These are phyloP conservation scores for Cynodonichthys magdalenae DNA, from an alignment of 2,797 vertebrate species.

Conservation along the genomic window DNA sequence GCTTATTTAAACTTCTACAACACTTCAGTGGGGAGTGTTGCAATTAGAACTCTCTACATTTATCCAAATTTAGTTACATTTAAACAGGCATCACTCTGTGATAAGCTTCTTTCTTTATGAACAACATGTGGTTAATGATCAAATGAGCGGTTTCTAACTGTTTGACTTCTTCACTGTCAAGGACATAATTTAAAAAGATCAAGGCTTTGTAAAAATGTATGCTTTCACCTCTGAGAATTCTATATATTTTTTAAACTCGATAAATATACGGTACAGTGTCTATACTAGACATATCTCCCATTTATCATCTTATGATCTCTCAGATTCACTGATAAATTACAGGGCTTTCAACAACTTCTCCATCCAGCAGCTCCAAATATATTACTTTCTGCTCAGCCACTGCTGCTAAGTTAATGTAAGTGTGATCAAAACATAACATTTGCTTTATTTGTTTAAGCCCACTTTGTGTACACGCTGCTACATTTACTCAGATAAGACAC, in stretches of 20 bases:
- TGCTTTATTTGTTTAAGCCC: not conserved
- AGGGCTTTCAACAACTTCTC: not conserved
- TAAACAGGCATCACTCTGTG: not conserved
- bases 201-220: too few species aligned
- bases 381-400: not conserved
- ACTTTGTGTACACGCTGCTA: not conserved
- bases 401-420: not conserved
- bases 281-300: not conserved
- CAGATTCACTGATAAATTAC: slow-evolving; percentile 1
- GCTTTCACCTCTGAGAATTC: not conserved
- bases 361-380: not conserved
- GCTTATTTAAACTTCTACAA: not conserved
- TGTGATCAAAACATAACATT: not conserved
- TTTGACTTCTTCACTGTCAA: not conserved
- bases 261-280: not conserved
- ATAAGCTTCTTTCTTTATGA: not conserved
- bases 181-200: not conserved
- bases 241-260: not conserved
- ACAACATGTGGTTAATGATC: not conserved
- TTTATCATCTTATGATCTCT: not conserved
- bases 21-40: not conserved
- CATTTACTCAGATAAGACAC: not conserved
- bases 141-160: not conserved
- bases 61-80: not conserved
- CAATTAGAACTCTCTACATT: not conserved